These are phyloP conservation scores for Papilio polytes DNA, from an alignment of 1,140 invertebrate genomes.

Conservation along the genomic window DNA sequence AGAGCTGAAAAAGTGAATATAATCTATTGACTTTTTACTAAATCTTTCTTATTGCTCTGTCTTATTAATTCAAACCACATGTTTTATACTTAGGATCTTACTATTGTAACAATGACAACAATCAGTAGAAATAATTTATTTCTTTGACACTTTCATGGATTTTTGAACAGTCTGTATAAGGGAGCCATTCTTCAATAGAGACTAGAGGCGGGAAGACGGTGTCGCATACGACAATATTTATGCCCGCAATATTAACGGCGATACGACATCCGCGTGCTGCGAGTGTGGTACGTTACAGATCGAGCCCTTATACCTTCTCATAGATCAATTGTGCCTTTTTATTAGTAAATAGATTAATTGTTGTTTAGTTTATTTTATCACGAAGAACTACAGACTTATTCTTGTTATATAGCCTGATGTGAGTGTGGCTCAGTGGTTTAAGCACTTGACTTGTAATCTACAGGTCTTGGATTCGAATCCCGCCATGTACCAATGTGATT, in stretches of 20 bases:
- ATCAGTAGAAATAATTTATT: not conserved
- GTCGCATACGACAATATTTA: slow-evolving; percentile 80
- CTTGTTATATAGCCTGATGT: too few relatives aligned
- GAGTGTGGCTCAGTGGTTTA: too few relatives aligned
- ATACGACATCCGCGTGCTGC: slow-evolving; percentile 64
- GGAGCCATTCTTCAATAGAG: slow-evolving; percentile 77
- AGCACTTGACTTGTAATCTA: too few relatives aligned
- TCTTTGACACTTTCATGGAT: not conserved
- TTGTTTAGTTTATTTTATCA: not conserved
- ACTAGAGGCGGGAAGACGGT: slow-evolving; percentile 76
- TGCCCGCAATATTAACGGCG: slow-evolving; percentile 79
- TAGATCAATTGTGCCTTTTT: not conserved
- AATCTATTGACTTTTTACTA: slow-evolving; percentile 4
- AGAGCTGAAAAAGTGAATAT: not conserved
- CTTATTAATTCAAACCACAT: not conserved
- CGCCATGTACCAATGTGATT: too few relatives aligned
- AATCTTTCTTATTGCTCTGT: not conserved
- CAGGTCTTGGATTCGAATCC: too few relatives aligned
- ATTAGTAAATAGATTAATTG: not conserved
- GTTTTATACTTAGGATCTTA: not conserved
- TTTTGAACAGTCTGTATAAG: slow-evolving; percentile 56
- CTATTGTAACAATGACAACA: too few relatives aligned
- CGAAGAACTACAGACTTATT: too few relatives aligned
- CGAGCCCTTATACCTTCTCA: slow-evolving; percentile 30
- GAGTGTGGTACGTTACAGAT: slow-evolving; percentile 56